Percentiles rank a stretch among this genome's conserved stretches.
Conservation (phyloP, 2,888 invertebrate genomes). For the Leptopilina syphax region DNA sequence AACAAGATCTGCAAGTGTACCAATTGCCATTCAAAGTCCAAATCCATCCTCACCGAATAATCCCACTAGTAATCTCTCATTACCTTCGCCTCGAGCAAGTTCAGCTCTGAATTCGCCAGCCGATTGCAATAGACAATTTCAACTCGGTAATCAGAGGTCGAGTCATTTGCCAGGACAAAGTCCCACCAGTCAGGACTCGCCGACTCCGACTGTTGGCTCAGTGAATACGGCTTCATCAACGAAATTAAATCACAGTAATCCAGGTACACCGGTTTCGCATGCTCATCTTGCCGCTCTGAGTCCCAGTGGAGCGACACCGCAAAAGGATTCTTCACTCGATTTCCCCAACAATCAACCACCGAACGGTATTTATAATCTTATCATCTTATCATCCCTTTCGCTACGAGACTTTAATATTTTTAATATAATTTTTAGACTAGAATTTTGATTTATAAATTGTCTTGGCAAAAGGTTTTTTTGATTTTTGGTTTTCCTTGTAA, state of each 20-base stretch:
- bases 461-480: no score
- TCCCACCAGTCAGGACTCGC: conserved; percentile 82
- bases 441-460: no score
- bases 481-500: not conserved
- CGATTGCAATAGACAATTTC: conserved; percentile 80
- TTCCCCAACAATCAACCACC: conserved; percentile 76
- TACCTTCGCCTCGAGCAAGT: conserved; percentile 86
- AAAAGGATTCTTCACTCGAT: conserved; percentile 72
- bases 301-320: conserved; percentile 72
- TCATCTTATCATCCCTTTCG: not conserved
- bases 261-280: conserved; percentile 83
- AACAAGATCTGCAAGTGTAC: conserved; percentile 85
- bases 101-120: conserved; percentile 85
- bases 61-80: conserved; percentile 83
- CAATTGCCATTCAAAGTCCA: conserved; percentile 86
- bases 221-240: conserved; percentile 68
- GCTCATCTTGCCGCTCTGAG: conserved; percentile 73
- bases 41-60: conserved; percentile 86
- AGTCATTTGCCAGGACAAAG: conserved; percentile 81
- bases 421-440: not conserved
- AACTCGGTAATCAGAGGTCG: conserved; percentile 71
- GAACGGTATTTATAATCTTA: conserved; percentile 70
- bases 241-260: conserved; percentile 83
- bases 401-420: not conserved
- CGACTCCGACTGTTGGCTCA: conserved; percentile 72